Evolutionary conservation across 2,888 invertebrate genomes (phyloP).

Genomic region (Sinodicranocentrus sp.): DNA sequence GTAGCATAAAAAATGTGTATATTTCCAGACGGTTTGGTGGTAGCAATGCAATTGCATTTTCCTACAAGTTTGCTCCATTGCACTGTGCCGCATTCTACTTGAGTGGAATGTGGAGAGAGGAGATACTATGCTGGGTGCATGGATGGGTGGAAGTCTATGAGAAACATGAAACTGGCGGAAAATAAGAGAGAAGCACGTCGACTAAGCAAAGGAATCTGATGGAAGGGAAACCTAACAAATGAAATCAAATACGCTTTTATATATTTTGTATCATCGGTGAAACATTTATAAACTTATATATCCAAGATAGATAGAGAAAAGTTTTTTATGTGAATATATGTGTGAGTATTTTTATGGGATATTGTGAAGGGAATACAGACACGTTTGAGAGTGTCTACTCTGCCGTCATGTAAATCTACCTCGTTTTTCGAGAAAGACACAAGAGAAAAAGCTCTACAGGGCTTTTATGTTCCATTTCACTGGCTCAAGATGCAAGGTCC

Average conservation of each 20-base stretch:
- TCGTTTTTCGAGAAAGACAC: no score
- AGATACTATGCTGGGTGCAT: neutral
- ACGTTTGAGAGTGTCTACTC: no score
- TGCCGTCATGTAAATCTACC: no score
- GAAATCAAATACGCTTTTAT: constrained; percentile 3
- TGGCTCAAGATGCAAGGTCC: no score
- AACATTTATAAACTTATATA: no score
- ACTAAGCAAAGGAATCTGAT: neutral
- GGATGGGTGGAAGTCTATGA: constrained; percentile 1
- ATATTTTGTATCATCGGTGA: no score
- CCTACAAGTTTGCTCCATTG: constrained; percentile 12
- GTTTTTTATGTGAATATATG: no score
- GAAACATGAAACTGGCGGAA: neutral
- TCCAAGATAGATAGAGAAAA: no score
- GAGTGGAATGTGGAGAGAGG: neutral
- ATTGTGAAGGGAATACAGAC: no score
- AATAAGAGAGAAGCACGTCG: neutral
- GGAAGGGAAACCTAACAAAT: neutral
- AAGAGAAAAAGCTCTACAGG: no score
- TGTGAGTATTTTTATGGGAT: no score
- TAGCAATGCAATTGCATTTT: constrained; percentile 34
- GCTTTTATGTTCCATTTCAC: no score
- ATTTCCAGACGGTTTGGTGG: constrained; percentile 40
- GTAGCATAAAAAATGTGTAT: constrained; percentile 20
- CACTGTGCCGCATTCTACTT: neutral